Conservation (phyloP, 2,888 invertebrate genomes). For the Agelastica alni region DNA sequence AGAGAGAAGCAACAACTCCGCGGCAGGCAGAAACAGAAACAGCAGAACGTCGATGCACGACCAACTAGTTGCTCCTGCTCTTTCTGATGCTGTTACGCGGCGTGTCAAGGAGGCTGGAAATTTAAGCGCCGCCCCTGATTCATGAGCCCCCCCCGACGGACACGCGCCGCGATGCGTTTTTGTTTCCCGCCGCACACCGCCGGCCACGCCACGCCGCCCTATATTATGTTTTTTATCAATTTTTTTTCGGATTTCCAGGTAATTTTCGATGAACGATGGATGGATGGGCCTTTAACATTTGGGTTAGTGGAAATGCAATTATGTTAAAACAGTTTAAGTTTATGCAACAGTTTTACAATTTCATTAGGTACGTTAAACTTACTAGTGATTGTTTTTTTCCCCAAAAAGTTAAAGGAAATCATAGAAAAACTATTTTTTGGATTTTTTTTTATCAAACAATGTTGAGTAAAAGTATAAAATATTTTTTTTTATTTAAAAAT, state of each 20-base stretch:
- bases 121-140: constrained; percentile 34
- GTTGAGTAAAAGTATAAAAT: too few species aligned
- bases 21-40: constrained; percentile 22
- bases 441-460: too few species aligned
- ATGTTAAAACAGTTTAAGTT: neutral
- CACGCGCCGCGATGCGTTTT: constrained; percentile 32
- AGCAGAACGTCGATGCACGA: constrained; percentile 24
- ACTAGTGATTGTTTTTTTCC: too few species aligned
- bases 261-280: constrained; percentile 3
- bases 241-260: constrained; percentile 12
- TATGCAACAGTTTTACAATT: neutral
- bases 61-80: constrained; percentile 31
- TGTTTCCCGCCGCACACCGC: constrained; percentile 23
- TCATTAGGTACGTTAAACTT: too few species aligned
- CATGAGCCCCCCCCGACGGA: constrained; percentile 15
- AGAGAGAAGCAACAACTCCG: constrained; percentile 22
- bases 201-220: constrained; percentile 13
- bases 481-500: too few species aligned
- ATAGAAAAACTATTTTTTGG: too few species aligned
- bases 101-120: constrained; percentile 25
- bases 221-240: constrained; percentile 15
- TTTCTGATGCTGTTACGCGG: constrained; percentile 25
- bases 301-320: constrained; percentile 12
- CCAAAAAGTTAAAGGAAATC: too few species aligned
- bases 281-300: constrained; percentile 13